A percentile compares a stretch with the other conserved stretches of the same genome.
phyloP scores from a whole-genome alignment of 2,888 invertebrate species.

The Eulithis testata region DNA sequence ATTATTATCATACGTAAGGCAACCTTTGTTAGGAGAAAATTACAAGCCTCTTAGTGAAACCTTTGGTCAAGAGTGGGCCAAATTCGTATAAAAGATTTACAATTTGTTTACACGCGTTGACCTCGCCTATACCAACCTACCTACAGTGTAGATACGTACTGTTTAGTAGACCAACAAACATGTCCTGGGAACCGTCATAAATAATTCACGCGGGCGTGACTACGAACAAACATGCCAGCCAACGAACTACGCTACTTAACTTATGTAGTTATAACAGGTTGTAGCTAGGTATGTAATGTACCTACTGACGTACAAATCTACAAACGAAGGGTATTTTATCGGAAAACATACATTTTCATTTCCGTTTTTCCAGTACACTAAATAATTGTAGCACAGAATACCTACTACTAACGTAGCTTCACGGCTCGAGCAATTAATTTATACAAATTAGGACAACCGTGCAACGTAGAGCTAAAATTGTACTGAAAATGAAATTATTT shows the following conservation, averaged over 20 bases:
- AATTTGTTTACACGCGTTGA: constrained; percentile 10
- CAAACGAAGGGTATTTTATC: constrained; percentile 11
- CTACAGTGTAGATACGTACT: too few species aligned
- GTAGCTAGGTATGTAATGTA: neutral
- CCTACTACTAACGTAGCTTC: constrained; percentile 29
- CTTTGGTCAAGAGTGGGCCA: too few species aligned
- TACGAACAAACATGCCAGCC: constrained; percentile 14
- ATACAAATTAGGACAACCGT: constrained; percentile 47
- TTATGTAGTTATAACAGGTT: neutral
- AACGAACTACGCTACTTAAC: constrained; percentile 1
- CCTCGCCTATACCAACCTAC: constrained; percentile 15
- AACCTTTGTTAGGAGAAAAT: too few species aligned
- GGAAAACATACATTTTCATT: constrained; percentile 31
- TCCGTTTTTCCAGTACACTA: constrained; percentile 37
- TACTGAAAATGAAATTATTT: constrained; percentile 24
- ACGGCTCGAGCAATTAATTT: constrained; percentile 47
- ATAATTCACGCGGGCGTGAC: constrained; percentile 28
- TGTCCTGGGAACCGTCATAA: constrained; percentile 36
- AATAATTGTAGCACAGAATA: constrained; percentile 35
- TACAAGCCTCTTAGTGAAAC: too few species aligned
- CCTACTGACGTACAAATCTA: neutral
- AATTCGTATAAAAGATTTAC: too few species aligned
- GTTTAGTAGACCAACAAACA: constrained; percentile 17
- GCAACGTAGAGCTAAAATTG: constrained; percentile 34
- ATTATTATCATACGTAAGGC: too few species aligned